phyloP scores from a whole-genome alignment of 1,140 invertebrate genomes.

The Lepidurus arcticus region DNA sequence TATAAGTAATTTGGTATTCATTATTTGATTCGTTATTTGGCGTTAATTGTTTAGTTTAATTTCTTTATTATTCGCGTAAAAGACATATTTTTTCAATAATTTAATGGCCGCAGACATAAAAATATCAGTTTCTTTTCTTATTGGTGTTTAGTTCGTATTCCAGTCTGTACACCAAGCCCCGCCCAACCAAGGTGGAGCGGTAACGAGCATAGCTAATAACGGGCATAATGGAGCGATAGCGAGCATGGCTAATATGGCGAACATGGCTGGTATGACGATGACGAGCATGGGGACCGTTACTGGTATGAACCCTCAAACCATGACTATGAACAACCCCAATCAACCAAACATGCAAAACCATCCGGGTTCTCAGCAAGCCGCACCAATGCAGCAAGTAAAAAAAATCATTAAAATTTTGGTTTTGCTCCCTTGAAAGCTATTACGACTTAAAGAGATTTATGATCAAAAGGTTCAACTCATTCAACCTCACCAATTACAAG shows the following conservation, averaged over 20 bases:
- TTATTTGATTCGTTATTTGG: too few relatives aligned
- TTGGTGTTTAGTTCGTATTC: constrained; percentile 30
- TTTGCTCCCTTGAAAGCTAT: not conserved
- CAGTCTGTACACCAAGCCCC: constrained; percentile 27
- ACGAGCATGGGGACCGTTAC: constrained; percentile 27
- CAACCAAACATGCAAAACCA: constrained; percentile 34
- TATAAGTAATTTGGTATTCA: too few relatives aligned
- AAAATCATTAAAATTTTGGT: not conserved
- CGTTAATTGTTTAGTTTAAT: too few relatives aligned
- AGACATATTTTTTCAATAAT: too few relatives aligned
- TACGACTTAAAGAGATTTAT: constrained; percentile 24
- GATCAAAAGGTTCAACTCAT: constrained; percentile 62
- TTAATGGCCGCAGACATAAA: too few relatives aligned
- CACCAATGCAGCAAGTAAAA: constrained; percentile 40
- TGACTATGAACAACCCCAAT: constrained; percentile 25
- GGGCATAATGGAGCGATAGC: too few relatives aligned
- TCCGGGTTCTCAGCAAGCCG: constrained; percentile 35
- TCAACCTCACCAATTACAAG: constrained; percentile 66
- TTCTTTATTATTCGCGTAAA: too few relatives aligned
- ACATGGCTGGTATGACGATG: constrained; percentile 32
- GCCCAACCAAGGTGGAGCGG: constrained; percentile 27
- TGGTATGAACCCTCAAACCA: not conserved
- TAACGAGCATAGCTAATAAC: constrained; percentile 26
- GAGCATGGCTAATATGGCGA: constrained; percentile 27
- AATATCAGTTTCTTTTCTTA: not conserved